phyloP scores from a whole-genome alignment of 2,888 invertebrate genomes.

The Hipparchia sbordonii region DNA sequence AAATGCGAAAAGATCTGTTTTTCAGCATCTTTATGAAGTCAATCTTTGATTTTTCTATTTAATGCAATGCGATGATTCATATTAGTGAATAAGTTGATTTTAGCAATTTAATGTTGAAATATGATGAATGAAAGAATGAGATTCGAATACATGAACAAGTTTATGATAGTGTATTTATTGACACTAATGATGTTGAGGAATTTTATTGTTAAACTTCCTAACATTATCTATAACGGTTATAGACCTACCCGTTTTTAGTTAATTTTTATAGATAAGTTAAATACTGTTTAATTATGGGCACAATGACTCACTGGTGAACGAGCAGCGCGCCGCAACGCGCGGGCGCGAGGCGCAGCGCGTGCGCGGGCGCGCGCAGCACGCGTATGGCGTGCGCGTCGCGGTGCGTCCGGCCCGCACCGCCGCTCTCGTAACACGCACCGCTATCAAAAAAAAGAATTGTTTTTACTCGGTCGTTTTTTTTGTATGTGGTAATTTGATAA shows the following conservation, averaged over 20 bases:
- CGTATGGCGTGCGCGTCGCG: slow-evolving; percentile 88
- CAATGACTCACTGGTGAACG: slow-evolving; percentile 59
- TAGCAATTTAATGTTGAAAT: too few relatives aligned
- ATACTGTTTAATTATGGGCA: background rate
- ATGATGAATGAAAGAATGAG: too few relatives aligned
- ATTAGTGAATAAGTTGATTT: too few relatives aligned
- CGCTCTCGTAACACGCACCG: slow-evolving; percentile 84
- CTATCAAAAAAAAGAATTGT: slow-evolving; percentile 58
- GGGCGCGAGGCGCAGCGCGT: slow-evolving; percentile 50
- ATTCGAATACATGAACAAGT: too few relatives aligned
- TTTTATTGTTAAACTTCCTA: too few relatives aligned
- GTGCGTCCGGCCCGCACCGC: slow-evolving; percentile 29
- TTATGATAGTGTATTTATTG: too few relatives aligned
- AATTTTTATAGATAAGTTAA: background rate
- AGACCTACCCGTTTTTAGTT: background rate
- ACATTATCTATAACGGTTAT: too few relatives aligned
- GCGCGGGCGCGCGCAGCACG: slow-evolving; percentile 89
- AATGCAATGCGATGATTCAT: too few relatives aligned
- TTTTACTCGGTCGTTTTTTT: background rate
- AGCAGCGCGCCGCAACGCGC: slow-evolving; percentile 50
- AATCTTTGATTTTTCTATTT: too few relatives aligned
- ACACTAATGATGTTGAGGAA: too few relatives aligned
- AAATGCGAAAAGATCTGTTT: too few relatives aligned
- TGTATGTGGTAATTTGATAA: background rate
- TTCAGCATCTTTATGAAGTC: too few relatives aligned